A percentile compares a stretch with the other conserved stretches of the same genome.
Conservation (phyloP, 2,797 vertebrate species). For the Gymnothorax javanicus region DNA sequence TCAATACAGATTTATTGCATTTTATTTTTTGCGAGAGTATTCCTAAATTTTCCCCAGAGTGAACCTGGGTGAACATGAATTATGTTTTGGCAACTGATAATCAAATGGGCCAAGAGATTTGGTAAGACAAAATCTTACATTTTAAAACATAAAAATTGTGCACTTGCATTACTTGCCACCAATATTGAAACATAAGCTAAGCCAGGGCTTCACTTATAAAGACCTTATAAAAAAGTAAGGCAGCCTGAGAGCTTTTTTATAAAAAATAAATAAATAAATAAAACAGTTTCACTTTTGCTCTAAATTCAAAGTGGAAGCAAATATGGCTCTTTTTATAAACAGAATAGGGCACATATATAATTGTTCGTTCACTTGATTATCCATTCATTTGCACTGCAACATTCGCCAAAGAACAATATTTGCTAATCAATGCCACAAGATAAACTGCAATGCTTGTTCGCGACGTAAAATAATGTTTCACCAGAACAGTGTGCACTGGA, state of each 20-base stretch:
- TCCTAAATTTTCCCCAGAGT: neutral
- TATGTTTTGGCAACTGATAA: neutral
- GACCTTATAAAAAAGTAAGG: too few species aligned
- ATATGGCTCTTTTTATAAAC: slow-evolving; percentile 41
- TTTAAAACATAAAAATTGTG: slow-evolving; percentile 8
- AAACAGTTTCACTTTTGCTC: too few species aligned
- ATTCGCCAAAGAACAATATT: slow-evolving; percentile 72
- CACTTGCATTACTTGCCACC: neutral
- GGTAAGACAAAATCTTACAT: neutral
- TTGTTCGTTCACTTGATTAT: slow-evolving; percentile 72
- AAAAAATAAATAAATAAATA: too few species aligned
- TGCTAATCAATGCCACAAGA: slow-evolving; percentile 62
- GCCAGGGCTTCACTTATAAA: neutral
- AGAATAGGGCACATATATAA: slow-evolving; percentile 61
- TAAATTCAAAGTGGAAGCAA: neutral
- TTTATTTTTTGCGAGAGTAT: neutral
- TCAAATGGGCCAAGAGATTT: neutral
- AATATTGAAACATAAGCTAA: neutral
- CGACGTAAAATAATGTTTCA: slow-evolving; percentile 25
- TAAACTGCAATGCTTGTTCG: slow-evolving; percentile 12
- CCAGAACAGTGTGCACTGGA: slow-evolving; percentile 28
- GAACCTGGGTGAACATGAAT: neutral
- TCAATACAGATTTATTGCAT: neutral
- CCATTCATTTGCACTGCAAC: slow-evolving; percentile 68
- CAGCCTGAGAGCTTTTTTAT: too few species aligned